Base-by-base conservation (phyloP, 1,140 invertebrate species). In the Wasmannia auropunctata region DNA sequence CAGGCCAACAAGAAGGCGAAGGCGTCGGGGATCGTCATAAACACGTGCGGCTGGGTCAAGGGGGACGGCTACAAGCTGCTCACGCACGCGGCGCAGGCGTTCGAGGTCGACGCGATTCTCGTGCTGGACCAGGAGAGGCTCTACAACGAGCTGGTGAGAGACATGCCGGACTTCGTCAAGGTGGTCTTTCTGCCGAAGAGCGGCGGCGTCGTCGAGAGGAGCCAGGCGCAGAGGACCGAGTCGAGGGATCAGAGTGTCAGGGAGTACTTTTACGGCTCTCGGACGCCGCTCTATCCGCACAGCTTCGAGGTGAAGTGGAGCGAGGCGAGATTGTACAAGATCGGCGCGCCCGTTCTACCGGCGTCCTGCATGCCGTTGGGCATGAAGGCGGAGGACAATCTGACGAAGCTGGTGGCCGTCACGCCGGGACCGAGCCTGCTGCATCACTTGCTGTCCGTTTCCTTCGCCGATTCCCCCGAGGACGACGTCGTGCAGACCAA, bases 11-110 rank as follows among this genome's bases (percentile, higher is more conserved):
- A 97, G 92, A 98, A 98, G 95, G 97, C 97, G 0, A 97, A 97
- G 93, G 96, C 96, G 58, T 99, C 98, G 43, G 99, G 99, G n/a
- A 97, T 98, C 1, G 97, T 99, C 51, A 99, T 99, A 69, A 99
- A 99, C 93, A 99, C 99, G n/a, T n/a, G n/a, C n/a, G n/a, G n/a
- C 1, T 99, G 99, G 98, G 97, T 99, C 0, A n/a, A n/a, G n/a
- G 98, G 97, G 1, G 97, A 97, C 8, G 98, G 98, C 0, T 99
- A 98, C 92, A 97, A 97, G 91, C 96, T 97, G 58, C 93, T 98
- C 14, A 96, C 97, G 14, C 98, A 99, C 92, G 97, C 98, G 6
- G 98, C 98, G 0, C 97, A 98, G 92, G 97, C 98, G 7, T 99
- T 99, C 95, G 98, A 99, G 96, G 98, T 99, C 1, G 98, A 99